Conservation (phyloP, 2,797 vertebrate genomes). For the Rhinophrynus dorsalis region DNA sequence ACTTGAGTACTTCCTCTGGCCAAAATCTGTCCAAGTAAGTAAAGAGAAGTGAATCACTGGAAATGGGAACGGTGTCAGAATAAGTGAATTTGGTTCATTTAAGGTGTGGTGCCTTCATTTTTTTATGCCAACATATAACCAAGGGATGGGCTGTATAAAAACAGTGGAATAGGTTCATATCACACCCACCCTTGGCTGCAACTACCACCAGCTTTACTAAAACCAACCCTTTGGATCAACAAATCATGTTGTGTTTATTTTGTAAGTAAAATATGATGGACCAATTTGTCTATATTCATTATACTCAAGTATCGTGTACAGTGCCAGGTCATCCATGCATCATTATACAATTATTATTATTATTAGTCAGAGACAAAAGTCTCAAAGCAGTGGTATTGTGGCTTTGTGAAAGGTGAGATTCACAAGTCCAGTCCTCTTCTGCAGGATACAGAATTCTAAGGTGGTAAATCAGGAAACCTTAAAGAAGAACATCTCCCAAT, state of each 20-base stretch:
- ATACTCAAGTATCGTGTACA: conserved; percentile 2
- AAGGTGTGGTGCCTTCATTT: conserved; percentile 70
- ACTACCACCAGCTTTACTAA: conserved; percentile 39
- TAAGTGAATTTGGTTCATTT: conserved; percentile 69
- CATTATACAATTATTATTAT: conserved; percentile 6
- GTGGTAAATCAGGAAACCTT: neutral
- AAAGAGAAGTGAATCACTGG: conserved; percentile 67
- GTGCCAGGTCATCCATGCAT: conserved; percentile 22
- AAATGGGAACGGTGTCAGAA: conserved; percentile 65
- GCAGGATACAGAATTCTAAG: neutral
- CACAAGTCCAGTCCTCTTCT: neutral
- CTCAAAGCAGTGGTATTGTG: conserved; percentile 8
- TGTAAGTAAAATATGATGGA: conserved; percentile 11
- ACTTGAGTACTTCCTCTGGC: conserved; percentile 50
- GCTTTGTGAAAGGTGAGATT: conserved; percentile 14
- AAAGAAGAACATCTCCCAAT: too few relatives aligned
- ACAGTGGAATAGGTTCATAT: conserved; percentile 28
- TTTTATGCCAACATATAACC: conserved; percentile 60
- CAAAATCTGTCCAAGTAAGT: conserved; percentile 56
- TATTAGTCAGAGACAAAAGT: conserved; percentile 14
- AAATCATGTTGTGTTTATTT: conserved; percentile 14
- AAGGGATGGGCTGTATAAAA: conserved; percentile 55
- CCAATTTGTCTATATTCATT: conserved; percentile 40
- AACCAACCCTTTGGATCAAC: conserved; percentile 52
- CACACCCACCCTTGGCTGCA: conserved; percentile 65